Percentiles rank a stretch among this genome's conserved stretches.
Conservation (phyloP, 2,888 invertebrate species). For the Stratiomys singularior region DNA sequence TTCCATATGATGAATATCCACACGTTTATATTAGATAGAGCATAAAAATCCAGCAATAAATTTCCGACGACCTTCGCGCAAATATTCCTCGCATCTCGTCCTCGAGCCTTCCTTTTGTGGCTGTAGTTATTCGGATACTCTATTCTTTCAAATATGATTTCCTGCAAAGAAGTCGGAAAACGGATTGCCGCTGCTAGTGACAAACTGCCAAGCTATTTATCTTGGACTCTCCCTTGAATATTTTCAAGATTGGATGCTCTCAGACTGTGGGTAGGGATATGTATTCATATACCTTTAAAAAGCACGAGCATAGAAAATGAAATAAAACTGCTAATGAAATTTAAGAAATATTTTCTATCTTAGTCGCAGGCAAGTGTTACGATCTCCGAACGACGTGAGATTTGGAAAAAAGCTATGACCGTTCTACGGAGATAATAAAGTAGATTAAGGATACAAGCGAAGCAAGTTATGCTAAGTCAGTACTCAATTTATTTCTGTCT, state of each 20-base stretch:
- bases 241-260: background rate
- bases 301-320: too few species aligned
- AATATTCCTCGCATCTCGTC: background rate
- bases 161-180: conserved; percentile 1
- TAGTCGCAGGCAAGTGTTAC: too few species aligned
- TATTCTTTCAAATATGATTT: conserved; percentile 16
- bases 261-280: background rate
- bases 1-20: too few species aligned
- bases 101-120: background rate
- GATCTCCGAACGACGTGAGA: too few species aligned
- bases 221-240: background rate
- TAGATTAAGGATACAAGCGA: too few species aligned
- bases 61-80: background rate
- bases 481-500: too few species aligned
- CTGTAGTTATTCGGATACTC: background rate
- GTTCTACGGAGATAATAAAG: too few species aligned
- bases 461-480: too few species aligned
- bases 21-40: background rate
- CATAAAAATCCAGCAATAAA: background rate
- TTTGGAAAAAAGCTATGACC: too few species aligned
- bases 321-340: too few species aligned
- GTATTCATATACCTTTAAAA: too few species aligned
- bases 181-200: background rate
- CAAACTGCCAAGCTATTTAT: conserved; percentile 27
- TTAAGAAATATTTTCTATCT: too few species aligned